Base-by-base conservation (phyloP, 2,797 vertebrate species). In the Pantherophis vulpinus region DNA sequence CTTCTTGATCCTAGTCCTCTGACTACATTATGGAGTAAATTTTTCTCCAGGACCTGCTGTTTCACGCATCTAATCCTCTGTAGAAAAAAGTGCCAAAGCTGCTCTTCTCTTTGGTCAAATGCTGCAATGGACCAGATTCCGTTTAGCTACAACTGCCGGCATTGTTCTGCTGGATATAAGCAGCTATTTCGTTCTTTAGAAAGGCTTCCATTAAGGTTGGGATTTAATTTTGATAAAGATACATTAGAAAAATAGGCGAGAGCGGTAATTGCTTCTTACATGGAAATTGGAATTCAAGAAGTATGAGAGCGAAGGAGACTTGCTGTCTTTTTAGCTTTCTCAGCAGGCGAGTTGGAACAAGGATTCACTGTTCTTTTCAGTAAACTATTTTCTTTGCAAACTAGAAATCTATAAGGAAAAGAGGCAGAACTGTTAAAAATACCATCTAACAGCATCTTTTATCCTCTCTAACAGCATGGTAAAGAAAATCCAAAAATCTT, bases 361-460 rank as follows among this genome's bases (percentile, higher is more conserved):
- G 87, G 9, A n/a, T 37, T 91, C 47, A 25, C 32, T 66, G 88
- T 86, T 79, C 70, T 74, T 23, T 88, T 90, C 59, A 47, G 61
- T 79, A 55, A 70, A 55, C 18, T 74, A 59, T 87, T 93, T 79
- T 91, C 42, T 51, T 47, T 88, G 93, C 66, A 86, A 47, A 86
- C 32, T 51, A 87, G 60, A 87, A 87, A 70, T 93, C 87, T n/a
- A 63, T 91, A 56, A 91, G 83, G 87, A 89, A 89, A 91, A 87
- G n/a, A 74, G 29, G n/a, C 90, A 83, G 90, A 89, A 86, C 60
- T 61, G 90, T 86, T 47, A 89, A 87, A 93, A 93, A 29, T 90
- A 58, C 83, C 90, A 93, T 91, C 88, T 89, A 93, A 91, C 88
- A 54, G 58, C 56, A 89, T 70, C 42, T 55, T 66, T 83, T 93